A percentile compares a stretch with the other conserved stretches of the same genome.
Evolutionary conservation across 2,113 vertebrate genomes (phyloP).

Genomic region (Sterna hirundo): DNA sequence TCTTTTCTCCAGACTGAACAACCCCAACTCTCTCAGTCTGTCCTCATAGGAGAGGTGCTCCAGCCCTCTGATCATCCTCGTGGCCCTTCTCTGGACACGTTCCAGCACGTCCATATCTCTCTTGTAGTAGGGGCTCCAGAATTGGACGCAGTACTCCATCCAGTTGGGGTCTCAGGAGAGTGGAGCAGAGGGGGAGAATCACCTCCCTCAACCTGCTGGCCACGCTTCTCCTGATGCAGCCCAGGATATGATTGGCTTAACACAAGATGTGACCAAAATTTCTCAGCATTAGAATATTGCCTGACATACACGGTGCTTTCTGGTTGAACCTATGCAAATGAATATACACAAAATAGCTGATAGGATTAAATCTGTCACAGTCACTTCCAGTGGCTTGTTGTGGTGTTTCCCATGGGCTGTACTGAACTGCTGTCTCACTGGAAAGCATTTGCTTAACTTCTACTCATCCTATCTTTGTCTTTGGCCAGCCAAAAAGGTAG

Average conservation of each 20-base stretch:
- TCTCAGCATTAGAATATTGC: background rate
- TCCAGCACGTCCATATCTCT: too few species aligned
- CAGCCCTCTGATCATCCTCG: too few species aligned
- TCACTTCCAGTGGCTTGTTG: background rate
- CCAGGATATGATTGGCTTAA: background rate
- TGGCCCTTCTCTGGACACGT: too few species aligned
- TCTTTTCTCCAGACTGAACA: too few species aligned
- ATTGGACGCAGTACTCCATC: too few species aligned
- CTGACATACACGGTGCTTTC: background rate
- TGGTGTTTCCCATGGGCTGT: background rate
- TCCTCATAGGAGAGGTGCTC: too few species aligned
- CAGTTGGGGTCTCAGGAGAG: too few species aligned
- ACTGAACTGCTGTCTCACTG: background rate
- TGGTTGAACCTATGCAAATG: background rate
- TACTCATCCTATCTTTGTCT: background rate
- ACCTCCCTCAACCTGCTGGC: too few species aligned
- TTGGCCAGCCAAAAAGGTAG: background rate
- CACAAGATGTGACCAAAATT: background rate
- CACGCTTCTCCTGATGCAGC: too few species aligned
- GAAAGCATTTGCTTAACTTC: background rate
- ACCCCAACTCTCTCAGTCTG: too few species aligned
- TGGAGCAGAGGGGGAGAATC: too few species aligned
- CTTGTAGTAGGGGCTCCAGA: too few species aligned
- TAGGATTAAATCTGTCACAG: background rate
- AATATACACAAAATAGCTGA: background rate